phyloP scores from a whole-genome alignment of 2,888 invertebrate species.

The Ophioninae sp. region DNA sequence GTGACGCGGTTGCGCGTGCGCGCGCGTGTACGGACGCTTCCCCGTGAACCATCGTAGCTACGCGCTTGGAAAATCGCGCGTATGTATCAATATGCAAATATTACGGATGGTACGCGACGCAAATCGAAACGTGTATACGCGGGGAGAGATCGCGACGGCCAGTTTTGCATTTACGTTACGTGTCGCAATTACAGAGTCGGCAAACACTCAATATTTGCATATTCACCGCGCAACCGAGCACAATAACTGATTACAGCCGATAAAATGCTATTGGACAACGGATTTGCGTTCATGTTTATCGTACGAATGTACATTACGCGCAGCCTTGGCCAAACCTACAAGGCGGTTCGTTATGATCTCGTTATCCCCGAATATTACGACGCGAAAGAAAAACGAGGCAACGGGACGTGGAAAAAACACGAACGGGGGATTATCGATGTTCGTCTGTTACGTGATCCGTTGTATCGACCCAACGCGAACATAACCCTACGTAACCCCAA shows the following conservation, averaged over 20 bases:
- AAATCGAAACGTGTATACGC: conserved; percentile 62
- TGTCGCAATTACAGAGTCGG: conserved; percentile 66
- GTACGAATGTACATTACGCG: conserved; percentile 16
- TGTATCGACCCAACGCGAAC: no score
- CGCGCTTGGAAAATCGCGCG: not conserved
- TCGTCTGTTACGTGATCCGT: no score
- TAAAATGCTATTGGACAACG: conserved; percentile 56
- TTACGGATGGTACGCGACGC: conserved; percentile 60
- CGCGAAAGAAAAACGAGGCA: not conserved
- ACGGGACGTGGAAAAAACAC: not conserved
- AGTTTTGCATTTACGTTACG: conserved; percentile 66
- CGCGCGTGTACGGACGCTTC: not conserved
- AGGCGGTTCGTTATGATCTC: not conserved
- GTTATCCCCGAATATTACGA: not conserved
- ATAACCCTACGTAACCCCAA: no score
- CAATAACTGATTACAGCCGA: conserved; percentile 65
- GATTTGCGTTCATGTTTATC: conserved; percentile 9
- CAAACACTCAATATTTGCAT: conserved; percentile 63
- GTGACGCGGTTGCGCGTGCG: not conserved
- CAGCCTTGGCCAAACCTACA: not conserved
- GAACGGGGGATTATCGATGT: not conserved
- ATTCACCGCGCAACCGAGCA: conserved; percentile 59
- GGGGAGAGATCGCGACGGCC: conserved; percentile 44
- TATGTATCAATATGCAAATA: conserved; percentile 61
- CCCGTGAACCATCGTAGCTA: not conserved